phyloP scores from a whole-genome alignment of 2,888 invertebrate genomes.

The Drosophila silvestris region DNA sequence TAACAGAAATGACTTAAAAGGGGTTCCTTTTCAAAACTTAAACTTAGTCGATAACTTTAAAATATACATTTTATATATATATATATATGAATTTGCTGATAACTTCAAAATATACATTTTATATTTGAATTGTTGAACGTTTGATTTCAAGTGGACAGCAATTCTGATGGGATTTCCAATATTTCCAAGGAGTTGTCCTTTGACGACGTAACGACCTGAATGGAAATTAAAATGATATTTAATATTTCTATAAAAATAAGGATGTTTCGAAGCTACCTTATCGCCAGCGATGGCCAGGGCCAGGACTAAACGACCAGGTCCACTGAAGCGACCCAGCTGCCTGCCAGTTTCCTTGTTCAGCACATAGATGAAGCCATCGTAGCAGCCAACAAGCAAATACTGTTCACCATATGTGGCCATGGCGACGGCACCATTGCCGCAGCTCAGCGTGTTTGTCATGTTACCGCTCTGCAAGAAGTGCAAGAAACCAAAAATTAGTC shows the following conservation, averaged over 20 bases:
- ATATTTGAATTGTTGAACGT: constrained; percentile 4
- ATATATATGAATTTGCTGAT: neutral
- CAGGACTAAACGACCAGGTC: constrained; percentile 90
- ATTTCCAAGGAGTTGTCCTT: constrained; percentile 89
- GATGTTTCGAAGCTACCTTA: constrained; percentile 85
- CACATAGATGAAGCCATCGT: constrained; percentile 92
- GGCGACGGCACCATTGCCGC: constrained; percentile 91
- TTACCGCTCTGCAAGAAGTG: constrained; percentile 87
- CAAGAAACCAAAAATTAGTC: neutral
- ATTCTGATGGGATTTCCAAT: constrained; percentile 87
- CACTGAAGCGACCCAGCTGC: constrained; percentile 88
- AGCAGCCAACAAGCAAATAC: constrained; percentile 90
- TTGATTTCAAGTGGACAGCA: constrained; percentile 32
- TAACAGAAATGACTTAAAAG: constrained; percentile 10
- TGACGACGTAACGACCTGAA: constrained; percentile 89
- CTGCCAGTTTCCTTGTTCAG: constrained; percentile 86
- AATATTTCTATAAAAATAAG: neutral
- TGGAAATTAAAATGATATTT: neutral
- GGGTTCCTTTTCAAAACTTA: constrained; percentile 13
- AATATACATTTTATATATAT: constrained; percentile 18
- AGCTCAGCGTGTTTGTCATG: constrained; percentile 87
- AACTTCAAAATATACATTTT: constrained; percentile 23
- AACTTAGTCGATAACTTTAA: constrained; percentile 26
- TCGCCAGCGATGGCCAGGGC: constrained; percentile 89
- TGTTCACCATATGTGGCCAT: constrained; percentile 88